These are phyloP conservation scores for Pseudomyrmex dendroicus DNA, from an alignment of 1,140 invertebrate species.

Conservation along the genomic window DNA sequence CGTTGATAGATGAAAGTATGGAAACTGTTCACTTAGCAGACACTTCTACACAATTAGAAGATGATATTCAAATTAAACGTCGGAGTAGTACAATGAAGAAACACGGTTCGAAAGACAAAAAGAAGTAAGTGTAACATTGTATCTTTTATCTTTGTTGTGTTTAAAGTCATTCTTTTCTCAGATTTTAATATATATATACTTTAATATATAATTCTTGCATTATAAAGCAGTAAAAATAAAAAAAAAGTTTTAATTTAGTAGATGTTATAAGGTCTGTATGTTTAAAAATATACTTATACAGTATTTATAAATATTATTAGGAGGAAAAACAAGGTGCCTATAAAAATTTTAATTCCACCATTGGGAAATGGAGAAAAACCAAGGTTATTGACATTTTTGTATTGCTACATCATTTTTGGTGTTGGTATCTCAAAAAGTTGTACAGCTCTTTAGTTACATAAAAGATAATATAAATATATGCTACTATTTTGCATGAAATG, in stretches of 20 bases:
- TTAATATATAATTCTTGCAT: too few relatives aligned
- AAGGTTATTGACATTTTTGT: conserved; percentile 80
- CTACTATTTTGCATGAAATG: conserved; percentile 37
- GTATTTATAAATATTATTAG: conserved; percentile 62
- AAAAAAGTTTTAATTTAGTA: too few relatives aligned
- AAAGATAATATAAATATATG: neutral
- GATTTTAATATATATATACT: too few relatives aligned
- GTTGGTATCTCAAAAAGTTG: too few relatives aligned
- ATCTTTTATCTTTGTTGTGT: too few relatives aligned
- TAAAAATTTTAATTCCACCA: conserved; percentile 83
- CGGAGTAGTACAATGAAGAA: conserved; percentile 72
- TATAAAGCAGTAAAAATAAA: neutral
- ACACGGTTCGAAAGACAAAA: conserved; percentile 76
- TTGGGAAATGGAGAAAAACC: conserved; percentile 79
- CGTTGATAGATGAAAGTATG: conserved; percentile 66
- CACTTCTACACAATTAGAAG: conserved; percentile 58
- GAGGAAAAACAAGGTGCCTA: conserved; percentile 84
- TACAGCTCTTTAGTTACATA: conserved; percentile 33
- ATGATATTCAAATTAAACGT: conserved; percentile 65
- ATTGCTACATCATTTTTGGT: conserved; percentile 56
- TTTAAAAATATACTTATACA: conserved; percentile 14
- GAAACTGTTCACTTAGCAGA: conserved; percentile 73
- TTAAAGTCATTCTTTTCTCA: too few relatives aligned
- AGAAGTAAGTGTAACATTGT: conserved; percentile 77
- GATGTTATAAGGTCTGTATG: neutral